Evolutionary conservation across 2,888 invertebrate species (phyloP).

Genomic region (Drosophila phalerata): DNA sequence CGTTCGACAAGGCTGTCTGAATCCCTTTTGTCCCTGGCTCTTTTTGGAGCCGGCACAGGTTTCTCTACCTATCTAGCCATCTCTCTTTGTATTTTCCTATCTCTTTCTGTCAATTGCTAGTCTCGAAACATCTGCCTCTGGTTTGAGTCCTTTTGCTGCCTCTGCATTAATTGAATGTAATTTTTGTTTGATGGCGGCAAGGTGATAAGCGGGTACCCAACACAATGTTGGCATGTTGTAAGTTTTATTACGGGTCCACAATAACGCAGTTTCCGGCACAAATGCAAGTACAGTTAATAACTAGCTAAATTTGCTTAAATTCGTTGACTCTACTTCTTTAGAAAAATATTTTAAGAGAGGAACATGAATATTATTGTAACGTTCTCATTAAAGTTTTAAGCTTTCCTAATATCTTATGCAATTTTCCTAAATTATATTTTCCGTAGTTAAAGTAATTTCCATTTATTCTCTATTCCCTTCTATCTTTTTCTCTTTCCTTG

Average conservation of each 20-base stretch:
- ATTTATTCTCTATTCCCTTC: neutral
- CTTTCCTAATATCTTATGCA: slow-evolving; percentile 13
- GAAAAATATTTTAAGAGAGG: neutral
- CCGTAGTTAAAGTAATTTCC: slow-evolving; percentile 14
- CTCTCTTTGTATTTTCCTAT: slow-evolving; percentile 10
- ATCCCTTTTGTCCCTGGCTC: slow-evolving; percentile 8
- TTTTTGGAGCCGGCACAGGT: slow-evolving; percentile 70
- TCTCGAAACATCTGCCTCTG: slow-evolving; percentile 66
- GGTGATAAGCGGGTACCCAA: slow-evolving; percentile 54
- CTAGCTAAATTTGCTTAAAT: neutral
- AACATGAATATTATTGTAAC: neutral
- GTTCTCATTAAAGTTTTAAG: neutral
- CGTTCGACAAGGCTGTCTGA: slow-evolving; percentile 40
- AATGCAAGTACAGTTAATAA: slow-evolving; percentile 51
- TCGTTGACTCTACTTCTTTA: neutral
- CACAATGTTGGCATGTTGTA: slow-evolving; percentile 36
- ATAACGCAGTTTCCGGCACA: slow-evolving; percentile 57
- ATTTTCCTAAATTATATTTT: slow-evolving; percentile 23
- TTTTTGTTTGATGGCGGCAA: slow-evolving; percentile 59
- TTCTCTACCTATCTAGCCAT: slow-evolving; percentile 28
- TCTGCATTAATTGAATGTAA: slow-evolving; percentile 74
- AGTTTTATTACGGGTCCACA: slow-evolving; percentile 29
- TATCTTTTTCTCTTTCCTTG: neutral
- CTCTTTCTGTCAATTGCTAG: slow-evolving; percentile 14
- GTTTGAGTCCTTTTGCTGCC: slow-evolving; percentile 57